These are phyloP conservation scores for Trinectes maculatus DNA, from an alignment of 2,113 vertebrate species.

Conservation along the genomic window DNA sequence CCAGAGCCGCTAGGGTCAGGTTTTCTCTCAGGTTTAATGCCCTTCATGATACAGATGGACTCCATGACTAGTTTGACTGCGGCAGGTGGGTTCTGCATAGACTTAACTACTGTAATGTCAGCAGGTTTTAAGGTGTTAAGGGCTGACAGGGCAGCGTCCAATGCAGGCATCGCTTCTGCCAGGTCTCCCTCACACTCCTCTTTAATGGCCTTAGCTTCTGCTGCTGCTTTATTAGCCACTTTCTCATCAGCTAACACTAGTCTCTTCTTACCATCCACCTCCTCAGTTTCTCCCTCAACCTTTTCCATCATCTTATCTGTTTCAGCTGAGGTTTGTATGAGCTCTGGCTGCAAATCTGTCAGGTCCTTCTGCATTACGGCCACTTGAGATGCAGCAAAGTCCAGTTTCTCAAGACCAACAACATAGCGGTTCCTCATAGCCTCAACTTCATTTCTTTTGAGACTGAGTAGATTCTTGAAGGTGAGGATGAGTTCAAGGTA, in stretches of 20 bases:
- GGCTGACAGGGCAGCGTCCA: conserved; percentile 88
- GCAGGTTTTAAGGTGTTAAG: conserved; percentile 91
- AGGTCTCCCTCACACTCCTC: conserved; percentile 93
- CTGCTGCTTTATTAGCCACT: conserved; percentile 89
- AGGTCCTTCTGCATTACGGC: conserved; percentile 90
- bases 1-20: conserved; percentile 89
- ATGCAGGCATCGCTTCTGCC: conserved; percentile 90
- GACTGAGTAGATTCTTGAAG: conserved; percentile 87
- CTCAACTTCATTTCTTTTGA: conserved; percentile 88
- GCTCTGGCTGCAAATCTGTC: conserved; percentile 90
- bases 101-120: conserved; percentile 91
- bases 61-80: conserved; percentile 95
- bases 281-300: conserved; percentile 87
- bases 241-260: conserved; percentile 90
- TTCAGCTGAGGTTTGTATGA: conserved; percentile 89
- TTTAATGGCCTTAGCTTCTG: conserved; percentile 89
- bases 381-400: conserved; percentile 92
- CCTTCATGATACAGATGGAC: conserved; percentile 94
- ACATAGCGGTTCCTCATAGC: conserved; percentile 87
- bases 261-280: conserved; percentile 92
- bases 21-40: conserved; percentile 89
- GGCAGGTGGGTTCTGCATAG: conserved; percentile 92
- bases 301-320: conserved; percentile 91
- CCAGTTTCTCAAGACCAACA: conserved; percentile 88
- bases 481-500: conserved; percentile 94